Percentiles rank a stretch among this genome's conserved stretches.
phyloP scores from a whole-genome alignment of 2,113 vertebrate genomes.

The Anser cygnoides region DNA sequence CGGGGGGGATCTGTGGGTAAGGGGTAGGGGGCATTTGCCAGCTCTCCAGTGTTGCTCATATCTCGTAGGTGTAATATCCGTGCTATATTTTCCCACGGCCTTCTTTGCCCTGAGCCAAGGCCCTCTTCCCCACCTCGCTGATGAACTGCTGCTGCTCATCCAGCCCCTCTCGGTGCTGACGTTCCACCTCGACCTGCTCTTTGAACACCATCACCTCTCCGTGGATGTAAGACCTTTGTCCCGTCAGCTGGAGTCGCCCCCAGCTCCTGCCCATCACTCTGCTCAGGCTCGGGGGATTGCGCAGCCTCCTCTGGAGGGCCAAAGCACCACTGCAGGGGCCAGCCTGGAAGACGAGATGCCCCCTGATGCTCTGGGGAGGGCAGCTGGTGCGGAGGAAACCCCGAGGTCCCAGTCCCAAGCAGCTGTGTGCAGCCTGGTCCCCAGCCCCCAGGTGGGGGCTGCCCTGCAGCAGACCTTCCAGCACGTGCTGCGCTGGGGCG shows the following conservation, averaged over 20 bases:
- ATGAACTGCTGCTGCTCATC: conserved; percentile 78
- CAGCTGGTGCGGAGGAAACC: not conserved
- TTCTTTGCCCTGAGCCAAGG: conserved; percentile 78
- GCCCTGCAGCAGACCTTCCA: conserved; percentile 87
- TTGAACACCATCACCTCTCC: conserved; percentile 79
- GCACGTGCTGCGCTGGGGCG: conserved; percentile 85
- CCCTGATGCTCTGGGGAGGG: conserved; percentile 53
- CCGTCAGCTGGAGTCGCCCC: not conserved
- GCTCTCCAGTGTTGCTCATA: fast-evolving
- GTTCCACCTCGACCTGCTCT: conserved; percentile 83
- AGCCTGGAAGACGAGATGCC: conserved; percentile 35
- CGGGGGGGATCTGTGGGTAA: not conserved
- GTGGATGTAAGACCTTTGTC: conserved; percentile 25
- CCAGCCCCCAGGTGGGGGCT: conserved; percentile 76
- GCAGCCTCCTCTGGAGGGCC: not conserved
- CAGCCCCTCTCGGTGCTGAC: conserved; percentile 80
- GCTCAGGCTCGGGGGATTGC: fast-evolving
- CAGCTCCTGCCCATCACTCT: fast-evolving
- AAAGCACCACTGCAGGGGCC: not conserved
- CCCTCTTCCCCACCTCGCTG: conserved; percentile 60
- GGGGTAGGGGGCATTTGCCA: not conserved
- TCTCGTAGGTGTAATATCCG: conserved; percentile 64
- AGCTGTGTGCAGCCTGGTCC: not conserved
- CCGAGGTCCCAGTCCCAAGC: not conserved
- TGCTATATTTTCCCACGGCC: conserved; percentile 74